phyloP scores from a whole-genome alignment of 2,113 vertebrate genomes.

The Cygnus buccinator region DNA sequence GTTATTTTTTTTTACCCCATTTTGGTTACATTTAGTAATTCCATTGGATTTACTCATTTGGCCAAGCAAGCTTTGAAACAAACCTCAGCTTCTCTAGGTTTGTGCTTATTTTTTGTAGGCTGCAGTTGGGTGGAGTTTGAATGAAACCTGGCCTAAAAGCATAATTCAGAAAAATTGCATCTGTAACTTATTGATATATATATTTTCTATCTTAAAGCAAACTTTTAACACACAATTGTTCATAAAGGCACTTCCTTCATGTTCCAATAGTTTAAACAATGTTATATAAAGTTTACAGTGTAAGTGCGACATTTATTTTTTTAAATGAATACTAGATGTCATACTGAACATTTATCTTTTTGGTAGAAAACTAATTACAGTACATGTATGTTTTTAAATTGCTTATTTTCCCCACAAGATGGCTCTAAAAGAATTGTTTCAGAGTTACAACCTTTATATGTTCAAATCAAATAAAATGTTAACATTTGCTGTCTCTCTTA shows the following conservation, averaged over 20 bases:
- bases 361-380: not conserved
- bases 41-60: not conserved
- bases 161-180: not conserved
- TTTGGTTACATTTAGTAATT: slow-evolving; percentile 10
- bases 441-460: slow-evolving; percentile 37
- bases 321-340: not conserved
- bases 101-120: not conserved
- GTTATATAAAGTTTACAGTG: slow-evolving; percentile 40
- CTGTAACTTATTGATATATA: not conserved
- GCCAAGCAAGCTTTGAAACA: not conserved
- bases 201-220: slow-evolving; percentile 20
- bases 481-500: slow-evolving; percentile 45
- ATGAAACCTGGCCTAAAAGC: not conserved
- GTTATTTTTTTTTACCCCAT: not conserved
- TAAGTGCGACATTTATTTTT: slow-evolving; percentile 46
- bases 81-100: not conserved
- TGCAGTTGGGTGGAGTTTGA: not conserved
- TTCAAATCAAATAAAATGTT: slow-evolving; percentile 69
- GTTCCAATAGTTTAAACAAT: slow-evolving; percentile 19
- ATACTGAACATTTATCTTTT: not conserved
- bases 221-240: not conserved
- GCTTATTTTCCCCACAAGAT: slow-evolving; percentile 40
- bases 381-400: not conserved
- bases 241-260: slow-evolving; percentile 8
- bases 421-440: slow-evolving; percentile 30